Evolutionary conservation across 2,113 vertebrate species (phyloP), one percentile per base, ranked within the genome.

Genomic region (Sinosuthora webbiana): DNA sequence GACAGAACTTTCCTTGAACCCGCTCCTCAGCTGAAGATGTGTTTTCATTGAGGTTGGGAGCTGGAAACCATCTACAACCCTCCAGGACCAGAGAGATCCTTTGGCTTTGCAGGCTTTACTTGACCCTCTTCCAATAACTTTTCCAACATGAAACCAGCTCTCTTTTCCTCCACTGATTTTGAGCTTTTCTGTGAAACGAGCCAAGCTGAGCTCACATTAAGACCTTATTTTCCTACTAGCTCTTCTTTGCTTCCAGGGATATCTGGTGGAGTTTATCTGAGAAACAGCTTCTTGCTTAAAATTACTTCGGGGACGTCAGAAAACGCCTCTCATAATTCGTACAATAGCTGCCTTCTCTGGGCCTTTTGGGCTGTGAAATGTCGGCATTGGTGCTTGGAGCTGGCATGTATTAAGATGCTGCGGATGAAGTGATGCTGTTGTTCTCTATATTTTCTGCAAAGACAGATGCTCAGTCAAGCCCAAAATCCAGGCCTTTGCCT

Each of bases 271-370:
- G 45, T 84, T 84, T 89, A 53, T 62, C 89, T 73, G 53, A 95
- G 70, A 87, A 95, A 52, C 37, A 68, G 25, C 53, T 89, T 71
- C 83, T 94, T 82, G 62, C 83, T 79, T 79, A 76, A 55, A 85
- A 68, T 95, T 79, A 50, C 87, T 65, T 55, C 0, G 1, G 50
- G 67, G 35, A 68, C 7, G 1, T 87, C 74, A 76, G 47, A 85
- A 95, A 82, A 25, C 4, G 33, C 77, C 76, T 86, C 93, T 91
- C 77, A 55, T 63, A 41, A 60, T 64, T 75, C 0, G 0, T 82
- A 94, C 89, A 95, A 89, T 84, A 89, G 57, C 91, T 69, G 81
- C 91, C 93, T 96, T 95, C 95, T 95, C 95, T 62, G 87, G 70
- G 93, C 81, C 83, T 94, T 30, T 33, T 84, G 84, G 91, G 93